phyloP scores from a whole-genome alignment of 2,113 vertebrate genomes.

The Cebus imitator region DNA sequence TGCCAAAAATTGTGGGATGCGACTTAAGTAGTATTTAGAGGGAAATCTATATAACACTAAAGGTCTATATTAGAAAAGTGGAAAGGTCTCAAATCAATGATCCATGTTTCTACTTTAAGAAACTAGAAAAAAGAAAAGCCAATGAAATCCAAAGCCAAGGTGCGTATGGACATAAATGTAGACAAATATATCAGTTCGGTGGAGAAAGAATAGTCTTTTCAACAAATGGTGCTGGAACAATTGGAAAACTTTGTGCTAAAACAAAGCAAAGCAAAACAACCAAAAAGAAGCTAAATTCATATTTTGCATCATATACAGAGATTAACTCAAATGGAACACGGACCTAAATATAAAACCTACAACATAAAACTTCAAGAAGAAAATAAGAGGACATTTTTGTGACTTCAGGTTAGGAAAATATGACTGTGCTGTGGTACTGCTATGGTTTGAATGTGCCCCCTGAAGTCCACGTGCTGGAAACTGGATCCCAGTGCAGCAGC shows the following conservation, averaged over 20 bases:
- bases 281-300: not conserved
- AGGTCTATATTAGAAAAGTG: not conserved
- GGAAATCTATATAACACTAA: not conserved
- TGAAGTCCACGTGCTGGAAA: not conserved
- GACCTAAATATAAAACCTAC: not conserved
- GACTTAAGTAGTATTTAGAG: not conserved
- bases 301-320: too few species aligned
- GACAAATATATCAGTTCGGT: not conserved
- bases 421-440: not conserved
- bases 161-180: not conserved
- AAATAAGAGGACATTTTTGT: not conserved
- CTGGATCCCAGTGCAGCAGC: not conserved
- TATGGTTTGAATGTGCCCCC: not conserved
- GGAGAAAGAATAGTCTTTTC: not conserved
- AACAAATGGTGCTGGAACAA: not conserved
- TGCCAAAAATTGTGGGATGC: too few species aligned
- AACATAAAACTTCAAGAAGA: not conserved
- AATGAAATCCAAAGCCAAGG: not conserved
- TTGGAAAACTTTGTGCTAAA: too few species aligned
- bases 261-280: not conserved
- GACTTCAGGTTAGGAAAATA: not conserved
- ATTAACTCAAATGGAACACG: not conserved
- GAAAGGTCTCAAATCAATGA: not conserved
- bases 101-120: not conserved
- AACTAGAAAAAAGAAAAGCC: not conserved